Evolutionary conservation across 2,888 invertebrate genomes (phyloP), one percentile per base, ranked within the genome.

Genomic region (Thera obeliscata): DNA sequence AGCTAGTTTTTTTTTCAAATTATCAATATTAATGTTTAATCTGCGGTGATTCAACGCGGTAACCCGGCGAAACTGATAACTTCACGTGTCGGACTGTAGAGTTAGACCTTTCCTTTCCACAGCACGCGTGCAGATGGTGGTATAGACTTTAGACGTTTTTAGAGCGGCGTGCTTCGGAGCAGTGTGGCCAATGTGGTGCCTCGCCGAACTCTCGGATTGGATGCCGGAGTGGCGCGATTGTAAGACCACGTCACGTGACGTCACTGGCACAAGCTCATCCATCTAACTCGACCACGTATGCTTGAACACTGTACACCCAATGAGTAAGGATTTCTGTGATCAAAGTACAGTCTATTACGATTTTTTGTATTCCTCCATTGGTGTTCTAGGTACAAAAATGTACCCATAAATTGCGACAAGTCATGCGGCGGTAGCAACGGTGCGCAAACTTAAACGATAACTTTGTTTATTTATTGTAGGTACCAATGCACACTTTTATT

Each of bases 211-310:
- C 85, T 77, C 76, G 84, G 88, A 92, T 92, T 91, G 92, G 92
- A 84, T 77, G 80, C 71, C 79, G 71, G 71, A 79, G 87, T 92
- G 90, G 92, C 92, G 92, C 90, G 91, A 92, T 89, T 74, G 77
- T 81, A 78, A 79, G 81, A 86, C 86, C 89, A 91, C 91, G 90
- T 89, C 89, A 90, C 82, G 73, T 79, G 76, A 75, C 74, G 74
- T 74, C 75, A 74, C 64, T 63, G 50, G 12, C 55, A 36, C 33
- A 22, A 41, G 54, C 56, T 65, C 63, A 41, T 65, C 66, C 69
- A 66, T 57, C 60, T 54, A 61, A 57, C 58, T 64, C 41, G 5
- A 56, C 56, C 56, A 55, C 36, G 55, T 55, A 54, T 36, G 50
- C 7, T 22, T 36, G 54, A 11, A 54, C 2, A 22, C 22, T 22